Evolutionary conservation across 2,888 invertebrate species (phyloP).

Genomic region (Drepanosiphum platanoidis): DNA sequence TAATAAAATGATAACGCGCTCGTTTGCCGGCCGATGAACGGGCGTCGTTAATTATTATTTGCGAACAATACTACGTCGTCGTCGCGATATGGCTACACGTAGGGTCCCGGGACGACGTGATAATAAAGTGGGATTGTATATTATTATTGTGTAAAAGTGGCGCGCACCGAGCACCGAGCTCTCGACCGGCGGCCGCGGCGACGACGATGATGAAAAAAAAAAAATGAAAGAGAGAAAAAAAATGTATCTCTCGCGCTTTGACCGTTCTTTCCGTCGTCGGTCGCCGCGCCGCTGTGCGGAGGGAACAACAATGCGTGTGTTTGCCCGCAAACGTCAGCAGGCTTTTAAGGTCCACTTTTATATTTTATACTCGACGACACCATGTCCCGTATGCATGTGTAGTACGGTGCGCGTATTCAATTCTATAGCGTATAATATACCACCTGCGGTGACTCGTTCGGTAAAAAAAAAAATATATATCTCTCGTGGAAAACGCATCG

Average conservation of each 20-base stretch:
- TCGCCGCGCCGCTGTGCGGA: background rate
- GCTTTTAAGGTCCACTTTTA: slow-evolving; percentile 60
- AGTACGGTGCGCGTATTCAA: background rate
- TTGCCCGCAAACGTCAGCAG: slow-evolving; percentile 55
- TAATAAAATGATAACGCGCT: background rate
- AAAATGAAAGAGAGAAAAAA: background rate
- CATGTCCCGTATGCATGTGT: background rate
- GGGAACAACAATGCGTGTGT: slow-evolving; percentile 54
- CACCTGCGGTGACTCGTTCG: slow-evolving; percentile 51
- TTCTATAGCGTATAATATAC: background rate
- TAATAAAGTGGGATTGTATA: slow-evolving; percentile 29
- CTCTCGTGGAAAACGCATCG: slow-evolving; percentile 38
- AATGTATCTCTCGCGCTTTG: slow-evolving; percentile 52
- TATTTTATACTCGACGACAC: slow-evolving; percentile 20
- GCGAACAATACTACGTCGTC: background rate
- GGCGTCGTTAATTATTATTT: slow-evolving; percentile 35
- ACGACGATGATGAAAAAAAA: background rate
- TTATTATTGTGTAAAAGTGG: background rate
- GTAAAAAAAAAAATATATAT: slow-evolving; percentile 13
- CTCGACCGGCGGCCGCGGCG: background rate
- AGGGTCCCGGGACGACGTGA: background rate
- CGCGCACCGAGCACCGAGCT: background rate
- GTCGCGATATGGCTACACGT: background rate
- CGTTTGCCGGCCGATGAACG: background rate
- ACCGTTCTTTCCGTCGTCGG: too few species aligned